Conservation (phyloP, 1,140 invertebrate genomes). For the Atta cephalotes region DNA sequence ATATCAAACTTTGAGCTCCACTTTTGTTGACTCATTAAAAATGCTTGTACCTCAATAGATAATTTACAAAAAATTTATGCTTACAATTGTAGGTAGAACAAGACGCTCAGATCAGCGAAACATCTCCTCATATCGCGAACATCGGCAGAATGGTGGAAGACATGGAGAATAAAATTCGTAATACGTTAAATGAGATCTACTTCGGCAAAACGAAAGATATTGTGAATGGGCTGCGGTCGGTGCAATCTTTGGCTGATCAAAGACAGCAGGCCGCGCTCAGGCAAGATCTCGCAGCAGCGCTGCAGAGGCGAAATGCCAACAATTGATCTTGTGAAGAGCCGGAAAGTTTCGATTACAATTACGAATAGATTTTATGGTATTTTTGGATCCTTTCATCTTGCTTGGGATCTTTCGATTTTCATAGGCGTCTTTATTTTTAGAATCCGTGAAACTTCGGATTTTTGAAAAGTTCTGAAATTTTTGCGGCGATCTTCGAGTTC, state of each 20-base stretch:
- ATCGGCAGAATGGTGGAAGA: conserved; percentile 99
- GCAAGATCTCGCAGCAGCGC: conserved; percentile 94
- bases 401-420: conserved; percentile 50
- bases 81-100: conserved; percentile 92
- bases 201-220: conserved; percentile 99
- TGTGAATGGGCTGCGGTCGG: conserved; percentile 97
- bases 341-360: conserved; percentile 82
- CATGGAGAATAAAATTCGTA: conserved; percentile 99
- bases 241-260: conserved; percentile 94
- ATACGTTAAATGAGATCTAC: conserved; percentile 99
- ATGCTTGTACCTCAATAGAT: neutral
- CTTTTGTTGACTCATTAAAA: neutral
- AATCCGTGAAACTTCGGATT: conserved; percentile 29
- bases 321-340: conserved; percentile 83
- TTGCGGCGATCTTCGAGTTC: conserved; percentile 16
- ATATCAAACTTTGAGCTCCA: conserved; percentile 13
- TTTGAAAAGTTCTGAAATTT: conserved; percentile 31
- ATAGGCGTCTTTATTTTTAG: conserved; percentile 51
- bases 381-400: conserved; percentile 42
- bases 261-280: conserved; percentile 93
- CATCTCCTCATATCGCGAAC: conserved; percentile 98
- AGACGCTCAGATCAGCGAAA: conserved; percentile 95
- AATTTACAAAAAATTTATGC: neutral
- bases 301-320: conserved; percentile 91
- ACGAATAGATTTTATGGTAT: conserved; percentile 56